Percentiles rank a stretch among this genome's conserved stretches.
Conservation (phyloP, 2,797 vertebrate species). For the Stomatorhinus walkeri region DNA sequence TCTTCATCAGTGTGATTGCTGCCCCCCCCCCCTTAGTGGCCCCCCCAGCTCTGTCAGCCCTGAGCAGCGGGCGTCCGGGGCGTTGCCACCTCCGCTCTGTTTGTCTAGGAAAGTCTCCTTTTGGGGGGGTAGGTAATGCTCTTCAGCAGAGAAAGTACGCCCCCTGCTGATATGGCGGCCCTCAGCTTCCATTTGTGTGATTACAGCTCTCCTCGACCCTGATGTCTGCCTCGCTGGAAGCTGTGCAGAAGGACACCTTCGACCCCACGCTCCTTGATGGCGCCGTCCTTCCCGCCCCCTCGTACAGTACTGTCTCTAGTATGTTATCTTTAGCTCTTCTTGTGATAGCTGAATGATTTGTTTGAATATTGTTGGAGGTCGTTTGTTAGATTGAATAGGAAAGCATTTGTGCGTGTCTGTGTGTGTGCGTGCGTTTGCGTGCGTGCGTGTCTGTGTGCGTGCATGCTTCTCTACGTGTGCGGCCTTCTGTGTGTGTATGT, state of each 20-base stretch:
- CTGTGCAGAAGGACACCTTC: constrained; percentile 44
- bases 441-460: not conserved
- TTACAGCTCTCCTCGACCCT: constrained; percentile 27
- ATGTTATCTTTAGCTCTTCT: not conserved
- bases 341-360: not conserved
- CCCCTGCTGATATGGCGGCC: not conserved
- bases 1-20: not conserved
- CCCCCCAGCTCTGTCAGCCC: not conserved
- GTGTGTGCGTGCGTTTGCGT: not conserved
- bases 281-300: constrained; percentile 18
- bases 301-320: constrained; percentile 20
- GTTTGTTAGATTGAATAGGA: not conserved
- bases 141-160: not conserved
- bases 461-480: not conserved
- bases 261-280: not conserved
- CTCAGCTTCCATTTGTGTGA: not conserved
- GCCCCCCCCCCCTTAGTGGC: not conserved
- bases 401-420: not conserved
- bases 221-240: constrained; percentile 49
- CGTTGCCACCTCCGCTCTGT: not conserved
- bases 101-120: not conserved
- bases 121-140: not conserved
- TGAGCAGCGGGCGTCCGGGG: not conserved
- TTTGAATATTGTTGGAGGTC: not conserved
- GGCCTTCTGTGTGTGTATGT: not conserved